Evolutionary conservation across 1,140 invertebrate species (phyloP), one percentile per base, ranked within the genome.

Genomic region (Neodiprion fabricii): DNA sequence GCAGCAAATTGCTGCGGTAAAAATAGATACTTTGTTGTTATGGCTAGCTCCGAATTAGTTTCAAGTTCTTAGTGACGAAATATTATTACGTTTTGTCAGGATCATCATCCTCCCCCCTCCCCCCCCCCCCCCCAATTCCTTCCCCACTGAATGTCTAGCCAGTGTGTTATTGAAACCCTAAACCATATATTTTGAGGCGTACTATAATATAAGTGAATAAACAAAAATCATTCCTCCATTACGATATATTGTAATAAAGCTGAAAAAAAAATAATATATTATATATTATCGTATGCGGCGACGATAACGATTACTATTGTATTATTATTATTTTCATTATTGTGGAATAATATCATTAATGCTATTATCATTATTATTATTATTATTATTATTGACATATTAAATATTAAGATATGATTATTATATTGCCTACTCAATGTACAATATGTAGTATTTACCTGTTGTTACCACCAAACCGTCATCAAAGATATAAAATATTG

Each of bases 401-500:
- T 81, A 81, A 82, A 82, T 84, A 84, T 83, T 85, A 86, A 85
- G 85, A 85, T 86, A 87, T 82, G 84, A 89, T 85, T 88, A 87
- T 61, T 61, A 61, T 61, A 61, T 86, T 85, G 87, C 87, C 87
- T 89, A 87, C 82, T 89, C 84, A 88, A 88, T 89, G 87, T 89
- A 89, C 86, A 89, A 89, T 89, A 89, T 88, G 85, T 89, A 88
- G 87, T 88, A 89, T 87, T 89, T 87, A 89, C 85, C 86, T 89
- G 87, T 88, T 88, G 87, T 88, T 89, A 89, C 85, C 87, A 89
- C 85, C 87, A 87, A 88, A 89, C 85, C 86, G 82, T 87, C 87
- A 85, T 87, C 86, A 89, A 89, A 89, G 85, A 87, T 88, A 88
- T 84, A 87, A 87, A 88, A 88, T 85, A 87, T 87, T 87, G 86